These are phyloP conservation scores for Apeira syringaria DNA, from an alignment of 2,888 invertebrate species.

Conservation along the genomic window DNA sequence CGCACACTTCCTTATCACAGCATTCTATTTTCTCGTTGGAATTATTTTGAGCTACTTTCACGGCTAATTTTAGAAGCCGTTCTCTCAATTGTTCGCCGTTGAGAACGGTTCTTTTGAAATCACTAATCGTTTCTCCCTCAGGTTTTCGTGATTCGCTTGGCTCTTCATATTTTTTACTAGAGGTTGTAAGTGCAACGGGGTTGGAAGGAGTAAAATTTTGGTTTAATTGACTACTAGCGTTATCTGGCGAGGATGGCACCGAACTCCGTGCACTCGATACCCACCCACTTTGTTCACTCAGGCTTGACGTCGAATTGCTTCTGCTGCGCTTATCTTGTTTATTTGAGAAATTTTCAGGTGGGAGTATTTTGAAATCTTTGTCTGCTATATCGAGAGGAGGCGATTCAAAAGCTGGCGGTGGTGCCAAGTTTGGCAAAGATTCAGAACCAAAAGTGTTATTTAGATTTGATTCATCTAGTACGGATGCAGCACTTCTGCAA, in stretches of 20 bases:
- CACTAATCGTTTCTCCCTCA: slow-evolving; percentile 65
- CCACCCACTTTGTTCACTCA: slow-evolving; percentile 95
- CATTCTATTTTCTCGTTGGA: slow-evolving; percentile 78
- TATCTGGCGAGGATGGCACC: slow-evolving; percentile 85
- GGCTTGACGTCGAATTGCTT: slow-evolving; percentile 85
- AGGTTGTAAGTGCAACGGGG: slow-evolving; percentile 48
- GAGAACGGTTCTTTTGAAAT: slow-evolving; percentile 76
- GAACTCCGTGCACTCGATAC: slow-evolving; percentile 90
- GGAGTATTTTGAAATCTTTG: slow-evolving; percentile 77
- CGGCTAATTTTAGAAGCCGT: slow-evolving; percentile 85
- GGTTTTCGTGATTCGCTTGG: slow-evolving; percentile 42
- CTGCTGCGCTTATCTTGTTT: slow-evolving; percentile 68
- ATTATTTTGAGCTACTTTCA: slow-evolving; percentile 72
- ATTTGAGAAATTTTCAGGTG: slow-evolving; percentile 75
- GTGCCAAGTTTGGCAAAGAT: slow-evolving; percentile 88
- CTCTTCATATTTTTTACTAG: slow-evolving; percentile 54
- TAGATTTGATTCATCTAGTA: slow-evolving; percentile 81
- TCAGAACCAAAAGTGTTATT: slow-evolving; percentile 85
- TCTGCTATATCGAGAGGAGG: slow-evolving; percentile 78
- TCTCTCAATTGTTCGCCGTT: slow-evolving; percentile 87
- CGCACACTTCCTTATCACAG: slow-evolving; percentile 79
- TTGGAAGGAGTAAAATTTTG: slow-evolving; percentile 67
- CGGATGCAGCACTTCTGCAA: slow-evolving; percentile 82
- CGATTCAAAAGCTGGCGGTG: slow-evolving; percentile 84
- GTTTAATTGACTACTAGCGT: slow-evolving; percentile 77